Conservation (phyloP, 2,888 invertebrate species). For the Plagodis dolabraria region DNA sequence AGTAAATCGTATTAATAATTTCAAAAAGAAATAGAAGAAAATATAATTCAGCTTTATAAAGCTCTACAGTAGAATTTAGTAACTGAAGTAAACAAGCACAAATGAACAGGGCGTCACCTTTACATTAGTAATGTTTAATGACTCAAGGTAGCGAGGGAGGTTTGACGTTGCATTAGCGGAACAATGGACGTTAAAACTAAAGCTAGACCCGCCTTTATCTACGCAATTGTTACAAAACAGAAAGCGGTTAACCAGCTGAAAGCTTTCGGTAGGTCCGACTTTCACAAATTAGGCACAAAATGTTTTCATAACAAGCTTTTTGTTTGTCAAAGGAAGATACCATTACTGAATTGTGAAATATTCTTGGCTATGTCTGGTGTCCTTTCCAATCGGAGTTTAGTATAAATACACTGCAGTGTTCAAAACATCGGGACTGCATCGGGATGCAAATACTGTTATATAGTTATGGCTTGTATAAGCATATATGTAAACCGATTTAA, state of each 20-base stretch:
- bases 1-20: no score
- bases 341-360: no score
- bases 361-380: no score
- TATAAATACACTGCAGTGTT: no score
- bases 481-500: no score
- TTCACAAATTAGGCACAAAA: not conserved
- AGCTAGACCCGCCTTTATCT: conserved; percentile 68
- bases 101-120: conserved; percentile 59
- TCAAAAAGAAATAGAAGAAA: no score
- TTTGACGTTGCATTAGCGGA: conserved; percentile 72
- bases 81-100: conserved; percentile 51
- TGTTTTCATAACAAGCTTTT: no score
- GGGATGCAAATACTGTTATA: no score
- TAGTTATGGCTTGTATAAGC: no score
- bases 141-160: conserved; percentile 56
- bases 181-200: conserved; percentile 71
- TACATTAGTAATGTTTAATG: conserved; percentile 66
- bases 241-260: conserved; percentile 66
- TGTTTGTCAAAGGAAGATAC: no score
- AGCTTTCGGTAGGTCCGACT: conserved; percentile 50
- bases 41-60: conserved; percentile 43
- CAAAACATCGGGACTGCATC: no score
- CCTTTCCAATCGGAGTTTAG: no score
- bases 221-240: conserved; percentile 71
- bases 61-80: conserved; percentile 33